Conservation (phyloP, 2,888 invertebrate genomes). For the Eumacrocentrus americanus region DNA sequence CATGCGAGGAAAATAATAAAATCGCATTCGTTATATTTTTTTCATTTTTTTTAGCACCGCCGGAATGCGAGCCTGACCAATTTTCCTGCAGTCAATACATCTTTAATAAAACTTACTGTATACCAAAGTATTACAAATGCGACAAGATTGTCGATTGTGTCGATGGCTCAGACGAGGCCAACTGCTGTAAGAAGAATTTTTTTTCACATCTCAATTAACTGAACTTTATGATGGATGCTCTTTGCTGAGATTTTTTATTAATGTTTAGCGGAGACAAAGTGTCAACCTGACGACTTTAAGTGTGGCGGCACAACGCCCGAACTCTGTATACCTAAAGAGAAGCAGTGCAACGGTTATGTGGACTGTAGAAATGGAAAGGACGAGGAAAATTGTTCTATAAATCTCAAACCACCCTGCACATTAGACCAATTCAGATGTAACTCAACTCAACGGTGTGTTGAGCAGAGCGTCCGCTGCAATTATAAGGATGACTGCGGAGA, state of each 20-base stretch:
- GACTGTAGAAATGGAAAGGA: conserved; percentile 87
- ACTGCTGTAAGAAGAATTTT: conserved; percentile 85
- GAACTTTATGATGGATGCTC: conserved; percentile 5
- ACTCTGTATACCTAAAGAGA: conserved; percentile 86
- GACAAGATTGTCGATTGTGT: conserved; percentile 95
- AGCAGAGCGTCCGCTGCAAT: conserved; percentile 78
- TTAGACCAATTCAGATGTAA: conserved; percentile 88
- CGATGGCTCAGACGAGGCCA: conserved; percentile 92
- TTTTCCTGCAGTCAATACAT: conserved; percentile 91
- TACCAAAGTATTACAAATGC: conserved; percentile 91
- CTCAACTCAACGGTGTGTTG: conserved; percentile 81
- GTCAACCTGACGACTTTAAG: conserved; percentile 85
- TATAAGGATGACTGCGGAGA: conserved; percentile 91
- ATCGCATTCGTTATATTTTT: too few species aligned
- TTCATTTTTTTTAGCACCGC: conserved; percentile 75
- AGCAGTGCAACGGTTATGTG: conserved; percentile 87
- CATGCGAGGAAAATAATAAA: too few species aligned
- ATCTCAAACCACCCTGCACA: conserved; percentile 67
- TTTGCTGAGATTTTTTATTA: conserved; percentile 27
- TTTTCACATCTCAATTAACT: neutral
- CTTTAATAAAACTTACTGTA: conserved; percentile 95
- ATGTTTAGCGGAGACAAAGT: conserved; percentile 82
- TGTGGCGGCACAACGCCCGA: conserved; percentile 74
- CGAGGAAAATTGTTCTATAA: conserved; percentile 76
- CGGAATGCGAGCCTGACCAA: conserved; percentile 91